Evolutionary conservation across 30 jellyfish, hydroid and myxozoan genomes (phyloP).

Genomic region (Phacellophora camtschatica): DNA sequence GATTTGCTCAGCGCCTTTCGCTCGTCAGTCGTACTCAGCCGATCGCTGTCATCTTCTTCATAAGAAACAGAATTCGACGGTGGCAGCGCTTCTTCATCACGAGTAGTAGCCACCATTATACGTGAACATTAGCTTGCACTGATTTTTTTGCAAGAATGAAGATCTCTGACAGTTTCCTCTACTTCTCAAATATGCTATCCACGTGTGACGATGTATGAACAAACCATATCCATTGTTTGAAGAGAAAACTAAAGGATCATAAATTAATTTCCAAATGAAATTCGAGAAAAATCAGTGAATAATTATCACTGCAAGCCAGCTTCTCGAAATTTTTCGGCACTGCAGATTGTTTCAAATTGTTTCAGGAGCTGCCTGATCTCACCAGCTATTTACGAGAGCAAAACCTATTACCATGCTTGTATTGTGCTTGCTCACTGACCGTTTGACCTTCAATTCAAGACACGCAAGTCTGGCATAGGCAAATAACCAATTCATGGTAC

Average conservation of each 20-base stretch:
- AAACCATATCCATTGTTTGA: neutral
- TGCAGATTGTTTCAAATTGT: slow-evolving; percentile 30
- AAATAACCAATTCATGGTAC: slow-evolving; percentile 25
- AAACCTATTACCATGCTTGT: slow-evolving; percentile 16
- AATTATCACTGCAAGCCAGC: neutral
- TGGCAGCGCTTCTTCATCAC: slow-evolving; percentile 30
- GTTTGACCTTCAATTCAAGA: slow-evolving; percentile 44
- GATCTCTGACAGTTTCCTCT: no score
- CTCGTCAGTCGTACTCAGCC: slow-evolving; percentile 82
- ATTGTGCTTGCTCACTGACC: slow-evolving; percentile 41
- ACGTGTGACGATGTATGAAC: no score
- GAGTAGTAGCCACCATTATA: slow-evolving; percentile 26
- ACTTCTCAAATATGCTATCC: no score
- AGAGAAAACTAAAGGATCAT: neutral
- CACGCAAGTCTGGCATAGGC: slow-evolving; percentile 9
- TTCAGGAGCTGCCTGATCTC: slow-evolving; percentile 47
- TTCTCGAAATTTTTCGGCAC: neutral
- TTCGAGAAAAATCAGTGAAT: neutral
- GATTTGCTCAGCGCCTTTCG: slow-evolving; percentile 69
- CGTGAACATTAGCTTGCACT: no score
- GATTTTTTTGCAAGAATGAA: no score
- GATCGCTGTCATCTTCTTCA: slow-evolving; percentile 79
- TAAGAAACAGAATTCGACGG: neutral
- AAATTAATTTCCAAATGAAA: neutral
- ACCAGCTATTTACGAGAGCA: slow-evolving; percentile 1